Percentiles rank a stretch among this genome's conserved stretches.
Evolutionary conservation across 2,797 vertebrate species (phyloP).

Genomic region (Gallirallus australis): DNA sequence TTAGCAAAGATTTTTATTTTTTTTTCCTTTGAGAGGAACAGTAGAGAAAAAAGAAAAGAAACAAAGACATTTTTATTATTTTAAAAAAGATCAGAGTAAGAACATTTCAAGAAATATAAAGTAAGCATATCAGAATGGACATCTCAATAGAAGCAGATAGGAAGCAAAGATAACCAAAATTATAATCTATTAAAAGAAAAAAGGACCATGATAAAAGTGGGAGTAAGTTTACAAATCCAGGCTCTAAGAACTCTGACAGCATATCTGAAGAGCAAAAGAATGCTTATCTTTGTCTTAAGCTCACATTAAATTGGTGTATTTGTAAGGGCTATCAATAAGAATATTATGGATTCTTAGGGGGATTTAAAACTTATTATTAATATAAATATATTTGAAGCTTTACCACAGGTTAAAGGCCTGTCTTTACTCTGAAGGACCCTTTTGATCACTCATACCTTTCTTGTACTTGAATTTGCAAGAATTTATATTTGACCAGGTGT

Average conservation of each 20-base stretch:
- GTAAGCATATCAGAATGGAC: neutral
- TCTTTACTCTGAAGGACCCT: neutral
- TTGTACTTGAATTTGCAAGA: conserved; percentile 7
- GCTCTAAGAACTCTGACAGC: neutral
- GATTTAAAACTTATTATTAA: neutral
- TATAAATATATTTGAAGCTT: neutral
- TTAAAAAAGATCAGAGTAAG: neutral
- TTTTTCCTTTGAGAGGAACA: neutral
- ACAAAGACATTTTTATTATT: neutral
- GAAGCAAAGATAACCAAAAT: neutral
- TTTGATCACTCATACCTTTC: neutral
- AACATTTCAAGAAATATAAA: neutral
- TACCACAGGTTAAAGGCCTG: neutral
- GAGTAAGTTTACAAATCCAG: neutral
- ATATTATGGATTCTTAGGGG: neutral
- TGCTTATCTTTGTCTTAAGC: neutral
- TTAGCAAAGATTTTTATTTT: neutral
- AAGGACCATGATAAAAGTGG: neutral
- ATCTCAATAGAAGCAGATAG: neutral
- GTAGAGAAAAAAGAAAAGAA: neutral
- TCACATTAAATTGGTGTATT: neutral
- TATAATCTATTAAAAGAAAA: neutral
- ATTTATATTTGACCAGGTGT: conserved; percentile 38
- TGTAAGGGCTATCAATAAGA: neutral
- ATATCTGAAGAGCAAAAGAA: neutral